Evolutionary conservation across 2,888 invertebrate genomes (phyloP).

Genomic region (Troides aeacus): DNA sequence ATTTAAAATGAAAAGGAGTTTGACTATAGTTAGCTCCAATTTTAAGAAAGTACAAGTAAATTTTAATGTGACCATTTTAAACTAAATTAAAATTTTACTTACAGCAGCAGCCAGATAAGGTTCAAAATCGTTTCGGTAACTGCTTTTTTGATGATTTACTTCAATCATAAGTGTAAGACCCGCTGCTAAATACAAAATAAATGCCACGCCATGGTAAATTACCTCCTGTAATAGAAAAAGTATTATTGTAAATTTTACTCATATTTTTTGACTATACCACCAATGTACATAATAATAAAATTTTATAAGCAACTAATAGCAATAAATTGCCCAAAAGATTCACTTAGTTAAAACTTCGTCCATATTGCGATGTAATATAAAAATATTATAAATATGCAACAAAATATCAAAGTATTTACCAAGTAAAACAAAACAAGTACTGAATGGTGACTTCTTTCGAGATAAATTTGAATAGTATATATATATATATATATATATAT

Average conservation of each 20-base stretch:
- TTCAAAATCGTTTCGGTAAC: constrained; percentile 81
- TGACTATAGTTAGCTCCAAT: background rate
- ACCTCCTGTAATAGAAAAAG: constrained; percentile 83
- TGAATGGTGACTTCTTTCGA: too few relatives aligned
- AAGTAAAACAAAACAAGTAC: too few relatives aligned
- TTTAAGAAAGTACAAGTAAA: constrained; percentile 1
- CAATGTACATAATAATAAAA: too few relatives aligned
- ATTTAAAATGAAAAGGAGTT: too few relatives aligned
- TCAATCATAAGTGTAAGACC: constrained; percentile 84
- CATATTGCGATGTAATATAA: too few relatives aligned
- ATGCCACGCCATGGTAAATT: constrained; percentile 88
- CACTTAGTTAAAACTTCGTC: too few relatives aligned
- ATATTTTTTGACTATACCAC: background rate
- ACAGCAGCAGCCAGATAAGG: constrained; percentile 86
- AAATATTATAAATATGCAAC: too few relatives aligned
- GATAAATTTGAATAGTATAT: too few relatives aligned
- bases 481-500: too few relatives aligned
- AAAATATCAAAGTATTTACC: too few relatives aligned
- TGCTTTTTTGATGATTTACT: constrained; percentile 76
- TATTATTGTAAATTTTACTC: background rate
- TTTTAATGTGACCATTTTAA: background rate
- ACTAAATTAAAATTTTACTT: constrained; percentile 54
- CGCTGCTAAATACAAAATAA: constrained; percentile 85
- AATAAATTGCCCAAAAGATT: too few relatives aligned
- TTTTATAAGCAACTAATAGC: too few relatives aligned